These are phyloP conservation scores for Macrocentrus cingulum DNA, from an alignment of 1,140 invertebrate genomes.

Conservation along the genomic window DNA sequence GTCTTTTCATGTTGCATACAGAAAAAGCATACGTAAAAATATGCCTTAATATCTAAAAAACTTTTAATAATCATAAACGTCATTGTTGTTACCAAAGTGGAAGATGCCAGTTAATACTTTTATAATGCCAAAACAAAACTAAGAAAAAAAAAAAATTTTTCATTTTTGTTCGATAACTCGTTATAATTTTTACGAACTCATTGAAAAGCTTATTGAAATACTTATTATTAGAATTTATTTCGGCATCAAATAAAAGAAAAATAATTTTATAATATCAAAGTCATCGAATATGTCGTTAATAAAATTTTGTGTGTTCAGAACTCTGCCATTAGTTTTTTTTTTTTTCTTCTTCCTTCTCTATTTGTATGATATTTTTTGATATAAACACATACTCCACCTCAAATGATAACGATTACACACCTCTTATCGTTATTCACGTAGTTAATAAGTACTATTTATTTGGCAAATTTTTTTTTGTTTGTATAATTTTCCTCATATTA, in stretches of 20 bases:
- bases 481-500: slow-evolving; percentile 39
- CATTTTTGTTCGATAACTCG: slow-evolving; percentile 21
- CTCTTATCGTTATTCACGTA: slow-evolving; percentile 37
- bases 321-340: slow-evolving; percentile 19
- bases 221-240: slow-evolving; percentile 24
- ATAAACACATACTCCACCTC: slow-evolving; percentile 31
- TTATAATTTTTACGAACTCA: slow-evolving; percentile 6
- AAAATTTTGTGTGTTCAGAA: slow-evolving; percentile 16
- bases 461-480: slow-evolving; percentile 45
- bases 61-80: slow-evolving; percentile 39
- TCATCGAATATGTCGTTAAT: slow-evolving; percentile 17
- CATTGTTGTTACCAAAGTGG: slow-evolving; percentile 39
- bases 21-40: slow-evolving; percentile 62
- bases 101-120: slow-evolving; percentile 57
- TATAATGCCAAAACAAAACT: slow-evolving; percentile 36
- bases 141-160: slow-evolving; percentile 10
- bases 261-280: slow-evolving; percentile 32
- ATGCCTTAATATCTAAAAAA: slow-evolving; percentile 56
- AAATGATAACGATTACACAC: slow-evolving; percentile 17
- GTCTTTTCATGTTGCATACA: slow-evolving; percentile 54
- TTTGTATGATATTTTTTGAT: slow-evolving; percentile 30
- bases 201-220: slow-evolving; percentile 2
- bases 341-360: slow-evolving; percentile 13
- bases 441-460: slow-evolving; percentile 59
- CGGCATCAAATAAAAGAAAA: slow-evolving; percentile 42